Evolutionary conservation across 2,888 invertebrate species (phyloP).

Genomic region (Periphyllus acericola): DNA sequence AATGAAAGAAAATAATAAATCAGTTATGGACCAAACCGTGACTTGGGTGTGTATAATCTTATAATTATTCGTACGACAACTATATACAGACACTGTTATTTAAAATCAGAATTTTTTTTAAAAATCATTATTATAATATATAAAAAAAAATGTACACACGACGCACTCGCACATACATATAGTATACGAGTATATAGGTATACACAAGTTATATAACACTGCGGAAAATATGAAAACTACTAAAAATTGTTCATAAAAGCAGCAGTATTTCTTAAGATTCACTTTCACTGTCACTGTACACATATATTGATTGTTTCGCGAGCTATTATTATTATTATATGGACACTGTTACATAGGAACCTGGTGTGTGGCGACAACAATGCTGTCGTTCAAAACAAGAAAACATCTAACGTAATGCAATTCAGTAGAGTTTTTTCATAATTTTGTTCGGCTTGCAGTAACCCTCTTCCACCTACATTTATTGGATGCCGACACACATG

Average conservation of each 20-base stretch:
- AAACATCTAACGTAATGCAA: slow-evolving; percentile 39
- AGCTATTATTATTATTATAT: slow-evolving; percentile 25
- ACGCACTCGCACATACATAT: background rate
- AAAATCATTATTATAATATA: slow-evolving; percentile 6
- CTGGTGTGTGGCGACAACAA: slow-evolving; percentile 14
- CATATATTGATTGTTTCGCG: slow-evolving; percentile 50
- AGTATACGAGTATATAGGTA: background rate
- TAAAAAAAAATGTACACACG: background rate
- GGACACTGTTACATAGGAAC: slow-evolving; percentile 34
- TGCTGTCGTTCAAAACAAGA: slow-evolving; percentile 13
- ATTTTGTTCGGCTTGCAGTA: slow-evolving; percentile 12
- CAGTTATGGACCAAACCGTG: slow-evolving; percentile 28
- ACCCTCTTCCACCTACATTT: background rate
- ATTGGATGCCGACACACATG: background rate
- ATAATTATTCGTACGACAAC: slow-evolving; percentile 17
- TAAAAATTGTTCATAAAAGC: background rate
- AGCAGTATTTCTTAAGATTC: slow-evolving; percentile 42
- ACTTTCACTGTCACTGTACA: slow-evolving; percentile 38
- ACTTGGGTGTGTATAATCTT: slow-evolving; percentile 31
- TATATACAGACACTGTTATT: background rate
- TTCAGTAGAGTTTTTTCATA: slow-evolving; percentile 28
- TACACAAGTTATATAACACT: slow-evolving; percentile 35
- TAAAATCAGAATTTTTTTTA: background rate
- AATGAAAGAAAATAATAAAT: slow-evolving; percentile 17
- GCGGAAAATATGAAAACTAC: slow-evolving; percentile 52